Evolutionary conservation across 2,113 vertebrate genomes (phyloP).

Genomic region (Hemibagrus wyckioides): DNA sequence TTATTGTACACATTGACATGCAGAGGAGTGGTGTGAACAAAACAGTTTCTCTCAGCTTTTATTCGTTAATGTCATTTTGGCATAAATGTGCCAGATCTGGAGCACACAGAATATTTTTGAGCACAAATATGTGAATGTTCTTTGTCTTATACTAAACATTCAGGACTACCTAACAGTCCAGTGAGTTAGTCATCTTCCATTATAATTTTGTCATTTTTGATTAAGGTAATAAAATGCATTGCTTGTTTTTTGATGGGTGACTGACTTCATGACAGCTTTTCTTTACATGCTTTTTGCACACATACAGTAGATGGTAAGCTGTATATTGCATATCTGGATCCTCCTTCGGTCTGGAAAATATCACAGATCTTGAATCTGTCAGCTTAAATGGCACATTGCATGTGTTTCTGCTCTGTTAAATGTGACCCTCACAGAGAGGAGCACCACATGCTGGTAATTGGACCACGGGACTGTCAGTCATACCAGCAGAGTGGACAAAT

Average conservation of each 20-base stretch:
- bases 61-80: slow-evolving; percentile 55
- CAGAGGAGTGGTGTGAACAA: slow-evolving; percentile 67
- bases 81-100: slow-evolving; percentile 14
- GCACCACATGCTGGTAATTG: slow-evolving; percentile 60
- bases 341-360: slow-evolving; percentile 31
- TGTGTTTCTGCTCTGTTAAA: slow-evolving; percentile 50
- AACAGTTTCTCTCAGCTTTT: slow-evolving; percentile 61
- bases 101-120: slow-evolving; percentile 1
- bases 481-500: slow-evolving; percentile 62
- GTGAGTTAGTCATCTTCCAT: slow-evolving; percentile 15
- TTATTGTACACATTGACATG: slow-evolving; percentile 54
- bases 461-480: slow-evolving; percentile 45
- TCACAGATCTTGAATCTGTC: slow-evolving; percentile 42
- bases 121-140: slow-evolving; percentile 1
- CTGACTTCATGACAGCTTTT: background rate
- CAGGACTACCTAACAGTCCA: slow-evolving; percentile 13
- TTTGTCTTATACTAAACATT: slow-evolving; percentile 30
- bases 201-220: slow-evolving; percentile 2
- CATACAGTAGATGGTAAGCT: background rate
- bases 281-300: background rate
- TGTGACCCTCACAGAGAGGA: slow-evolving; percentile 40
- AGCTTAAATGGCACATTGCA: slow-evolving; percentile 49
- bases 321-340: background rate
- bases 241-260: background rate
- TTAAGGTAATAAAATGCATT: background rate